Evolutionary conservation across 2,797 vertebrate species (phyloP), one percentile per base, ranked within the genome.

Genomic region (Parambassis ranga): DNA sequence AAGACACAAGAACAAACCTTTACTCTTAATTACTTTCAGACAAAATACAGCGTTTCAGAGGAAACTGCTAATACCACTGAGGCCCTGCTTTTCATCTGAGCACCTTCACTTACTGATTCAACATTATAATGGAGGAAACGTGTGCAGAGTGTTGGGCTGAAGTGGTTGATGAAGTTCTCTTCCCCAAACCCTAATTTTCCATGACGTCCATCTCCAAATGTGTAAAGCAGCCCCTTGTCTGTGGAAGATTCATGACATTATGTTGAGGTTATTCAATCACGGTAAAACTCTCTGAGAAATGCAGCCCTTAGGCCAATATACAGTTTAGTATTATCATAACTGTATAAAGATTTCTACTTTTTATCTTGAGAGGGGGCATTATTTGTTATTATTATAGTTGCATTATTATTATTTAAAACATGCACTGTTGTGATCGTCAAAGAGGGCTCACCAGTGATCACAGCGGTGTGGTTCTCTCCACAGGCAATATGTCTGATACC

Each of bases 101-200:
- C 19, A 18, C 7, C 42, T 43, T 27, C 14, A 65, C 91, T 93
- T 91, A 98, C 96, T 81, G 80, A 79, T 30, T 92, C 87, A 63
- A 96, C 90, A 5, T 44, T 81, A 81, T 92, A 93, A 44, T 82
- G 92, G 60, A 93, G 86, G 78, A 97, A 95, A 64, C 92, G 90
- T 22, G 74, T 87, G 80, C 94, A 96, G 5, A 94, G 82, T 1
- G 91, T 92, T 1, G 95, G 95, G 82, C 87, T 85, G 86, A 97
- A 97, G 5, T 94, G 94, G 86, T 96, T 96, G 10, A 92, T 91
- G 84, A 93, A 96, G 87, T 94, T 95, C 77, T 96, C 94, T 67
- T 94, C 91, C 65, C 91, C 94, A 43, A 93, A 91, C 4, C 94
- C 95, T 73, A 97, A 91, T 80, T 96, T 97, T 67, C 95, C 95